Evolutionary conservation across 1,140 invertebrate species (phyloP).

Genomic region (Ips nitidus): DNA sequence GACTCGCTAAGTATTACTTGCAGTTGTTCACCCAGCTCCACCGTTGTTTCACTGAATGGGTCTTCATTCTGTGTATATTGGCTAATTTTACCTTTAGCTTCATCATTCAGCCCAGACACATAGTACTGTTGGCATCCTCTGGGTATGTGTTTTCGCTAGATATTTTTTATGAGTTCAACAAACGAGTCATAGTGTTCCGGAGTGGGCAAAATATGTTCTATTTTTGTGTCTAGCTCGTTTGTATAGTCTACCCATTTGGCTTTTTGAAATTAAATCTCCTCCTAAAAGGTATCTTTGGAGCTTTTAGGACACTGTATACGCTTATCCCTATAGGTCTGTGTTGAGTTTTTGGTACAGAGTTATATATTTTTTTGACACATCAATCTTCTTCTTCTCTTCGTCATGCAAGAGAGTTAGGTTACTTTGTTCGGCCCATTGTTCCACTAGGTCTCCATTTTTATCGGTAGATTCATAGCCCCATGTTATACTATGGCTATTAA

Average conservation of each 20-base stretch:
- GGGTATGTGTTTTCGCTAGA: too few relatives aligned
- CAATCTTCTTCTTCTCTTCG: neutral
- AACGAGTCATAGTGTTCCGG: too few relatives aligned
- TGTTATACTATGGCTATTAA: neutral
- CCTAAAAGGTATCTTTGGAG: too few relatives aligned
- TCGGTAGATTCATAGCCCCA: neutral
- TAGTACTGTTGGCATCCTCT: slow-evolving; percentile 7
- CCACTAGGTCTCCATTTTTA: neutral
- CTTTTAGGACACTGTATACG: slow-evolving; percentile 8
- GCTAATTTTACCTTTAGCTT: slow-evolving; percentile 6
- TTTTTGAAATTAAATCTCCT: too few relatives aligned
- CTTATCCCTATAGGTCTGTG: slow-evolving; percentile 8
- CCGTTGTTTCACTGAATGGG: neutral
- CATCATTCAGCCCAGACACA: slow-evolving; percentile 6
- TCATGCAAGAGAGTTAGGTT: neutral
- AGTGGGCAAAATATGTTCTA: too few relatives aligned
- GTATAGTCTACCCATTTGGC: too few relatives aligned
- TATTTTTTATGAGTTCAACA: too few relatives aligned
- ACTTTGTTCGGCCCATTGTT: neutral
- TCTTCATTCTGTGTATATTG: slow-evolving; percentile 6
- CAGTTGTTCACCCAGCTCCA: slow-evolving; percentile 4
- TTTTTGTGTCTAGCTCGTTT: too few relatives aligned
- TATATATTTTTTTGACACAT: slow-evolving; percentile 13
- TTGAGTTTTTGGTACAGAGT: slow-evolving; percentile 3
- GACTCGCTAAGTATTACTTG: neutral